Base-by-base conservation (phyloP, 1,140 invertebrate species). In the Panagrolaimus sp. region DNA sequence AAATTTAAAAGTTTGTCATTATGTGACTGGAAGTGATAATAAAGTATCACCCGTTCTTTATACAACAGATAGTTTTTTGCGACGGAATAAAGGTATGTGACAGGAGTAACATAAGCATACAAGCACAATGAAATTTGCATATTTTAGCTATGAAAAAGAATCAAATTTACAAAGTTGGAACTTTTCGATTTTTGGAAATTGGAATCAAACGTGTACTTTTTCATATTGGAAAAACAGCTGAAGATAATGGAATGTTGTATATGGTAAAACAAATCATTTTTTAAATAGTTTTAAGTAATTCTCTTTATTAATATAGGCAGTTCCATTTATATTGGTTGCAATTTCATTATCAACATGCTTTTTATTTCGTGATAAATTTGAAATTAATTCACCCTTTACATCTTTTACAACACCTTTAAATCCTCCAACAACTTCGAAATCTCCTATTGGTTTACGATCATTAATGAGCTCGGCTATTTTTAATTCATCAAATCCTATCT, bases 341-440 rank as follows among this genome's bases (percentile, higher is more conserved):
- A 25, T 57, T 20, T 57, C 51, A 57, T 25, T 57, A 25, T 57
- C 51, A 5, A 16, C 51, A 57, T 57, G 20, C 5, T 25, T 57
- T 27, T 57, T 57, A 11, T 57, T 57, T 13, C 51, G 51, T 57
- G 51, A 57, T 20, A 57, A 57, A 27, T 57, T 57, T 25, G 51
- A 20, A 5, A 57, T 57, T 27, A 57, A 57, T 57, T 20, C 27
- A 1, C 51, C 51, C 2, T 25, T 57, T 23, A 27, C 20, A 8
- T 57, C 51, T 11, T 57, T 57, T 57, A 57, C 51, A 11, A 57
- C 51, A n/a, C 20, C 20, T 16, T 27, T 27, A 11, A 27, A 57
- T 57, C 51, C 51, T 9, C 20, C 51, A 23, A 57, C 51, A 11
- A 57, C 51, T 57, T 20, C 51, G 4, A 57, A 57, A 23, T 57